Evolutionary conservation across 2,797 vertebrate genomes (phyloP).

Genomic region (Anas bahamensis): DNA sequence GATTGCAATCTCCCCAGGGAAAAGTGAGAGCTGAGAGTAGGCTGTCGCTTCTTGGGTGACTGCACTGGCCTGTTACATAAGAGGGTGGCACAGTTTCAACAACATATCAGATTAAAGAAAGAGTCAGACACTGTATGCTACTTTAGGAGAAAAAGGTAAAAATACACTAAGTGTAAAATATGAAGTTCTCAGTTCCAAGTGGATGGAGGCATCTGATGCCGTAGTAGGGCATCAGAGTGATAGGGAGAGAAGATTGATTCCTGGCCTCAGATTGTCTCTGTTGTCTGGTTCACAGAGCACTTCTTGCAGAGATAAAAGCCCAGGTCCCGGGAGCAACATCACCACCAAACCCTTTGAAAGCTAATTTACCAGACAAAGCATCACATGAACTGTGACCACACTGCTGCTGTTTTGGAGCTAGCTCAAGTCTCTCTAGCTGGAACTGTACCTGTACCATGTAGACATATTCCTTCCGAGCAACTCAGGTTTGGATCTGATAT

Average conservation of each 20-base stretch:
- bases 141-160: not conserved
- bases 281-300: not conserved
- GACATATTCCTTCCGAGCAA: not conserved
- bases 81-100: not conserved
- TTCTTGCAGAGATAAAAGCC: not conserved
- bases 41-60: not conserved
- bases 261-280: not conserved
- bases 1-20: not conserved
- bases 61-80: not conserved
- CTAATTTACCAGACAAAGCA: not conserved
- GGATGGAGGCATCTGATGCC: not conserved
- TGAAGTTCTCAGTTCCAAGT: not conserved
- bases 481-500: not conserved
- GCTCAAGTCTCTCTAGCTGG: not conserved
- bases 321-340: not conserved
- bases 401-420: not conserved
- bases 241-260: not conserved
- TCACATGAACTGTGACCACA: not conserved
- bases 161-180: not conserved
- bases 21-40: not conserved
- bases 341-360: not conserved
- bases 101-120: not conserved
- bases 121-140: not conserved
- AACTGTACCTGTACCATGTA: not conserved
- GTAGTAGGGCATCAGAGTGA: not conserved